Conservation (phyloP, 1,140 invertebrate genomes). For the Heliconius nattereri region DNA sequence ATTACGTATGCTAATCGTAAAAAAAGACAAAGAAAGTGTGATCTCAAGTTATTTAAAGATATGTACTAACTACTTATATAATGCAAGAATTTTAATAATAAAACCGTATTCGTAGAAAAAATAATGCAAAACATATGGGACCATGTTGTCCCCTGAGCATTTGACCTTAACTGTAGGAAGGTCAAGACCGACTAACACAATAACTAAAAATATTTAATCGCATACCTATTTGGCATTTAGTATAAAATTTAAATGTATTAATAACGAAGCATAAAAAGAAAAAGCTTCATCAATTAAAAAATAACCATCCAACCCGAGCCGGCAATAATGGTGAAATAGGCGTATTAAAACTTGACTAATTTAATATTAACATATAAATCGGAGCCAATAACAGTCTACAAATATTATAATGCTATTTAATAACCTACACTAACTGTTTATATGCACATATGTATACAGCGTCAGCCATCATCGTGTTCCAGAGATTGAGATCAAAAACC, state of each 20-base stretch:
- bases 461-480: slow-evolving; percentile 1
- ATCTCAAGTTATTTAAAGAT: slow-evolving; percentile 6
- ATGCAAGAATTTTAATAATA: neutral
- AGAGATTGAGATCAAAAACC: slow-evolving; percentile 37
- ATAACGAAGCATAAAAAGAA: slow-evolving; percentile 29
- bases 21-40: neutral
- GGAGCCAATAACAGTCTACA: slow-evolving; percentile 23
- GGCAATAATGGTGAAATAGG: slow-evolving; percentile 15
- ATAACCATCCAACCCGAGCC: slow-evolving; percentile 47
- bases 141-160: slow-evolving; percentile 28
- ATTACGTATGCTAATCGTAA: neutral
- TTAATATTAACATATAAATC: slow-evolving; percentile 19
- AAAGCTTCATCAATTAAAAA: slow-evolving; percentile 29
- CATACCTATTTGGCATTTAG: slow-evolving; percentile 40
- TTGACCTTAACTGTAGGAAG: slow-evolving; percentile 27
- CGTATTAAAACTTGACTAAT: slow-evolving; percentile 24
- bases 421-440: slow-evolving; percentile 1
- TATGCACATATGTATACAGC: slow-evolving; percentile 6
- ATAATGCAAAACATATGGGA: neutral
- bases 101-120: slow-evolving; percentile 6
- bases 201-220: slow-evolving; percentile 33
- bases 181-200: slow-evolving; percentile 22
- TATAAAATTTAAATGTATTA: slow-evolving; percentile 32
- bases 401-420: slow-evolving; percentile 1
- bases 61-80: slow-evolving; percentile 9